Evolutionary conservation across 2,113 vertebrate genomes (phyloP), one percentile per base, ranked within the genome.

Genomic region (Mola mola): DNA sequence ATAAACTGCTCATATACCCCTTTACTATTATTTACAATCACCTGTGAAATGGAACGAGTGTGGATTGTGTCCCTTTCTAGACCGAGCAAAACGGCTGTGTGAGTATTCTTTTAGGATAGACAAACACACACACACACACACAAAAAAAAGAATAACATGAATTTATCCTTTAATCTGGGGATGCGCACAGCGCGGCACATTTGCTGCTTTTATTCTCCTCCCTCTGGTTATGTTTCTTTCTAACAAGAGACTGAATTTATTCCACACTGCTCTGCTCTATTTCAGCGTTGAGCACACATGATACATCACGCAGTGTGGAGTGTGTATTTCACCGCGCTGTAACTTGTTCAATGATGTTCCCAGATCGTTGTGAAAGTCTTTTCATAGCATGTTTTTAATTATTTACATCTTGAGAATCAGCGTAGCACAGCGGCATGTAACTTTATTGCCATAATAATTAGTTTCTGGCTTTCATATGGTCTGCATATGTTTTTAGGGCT

Each of bases 341-440:
- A 78, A 75, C 68, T 73, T 17, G 22, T 47, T 34, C 63, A 56
- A 25, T 51, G 61, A 62, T 62, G 66, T 69, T 77, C 75, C 44
- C 53, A 49, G 38, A 72, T 83, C 74, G 82, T 79, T 65, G 48
- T 68, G n/a, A 62, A 72, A 73, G 46, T 74, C 55, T 37, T 73
- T 61, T 69, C 70, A 83, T 78, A 33, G 71, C 12, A 12, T 29
- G 19, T 77, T 82, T n/a, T 81, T 72, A 79, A 84, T 88, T 87
- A 79, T 76, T 88, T 79, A 81, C 71, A 24, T 70, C 56, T 72
- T 53, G 69, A 79, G 40, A 77, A 82, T 81, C 79, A 84, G 62
- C 75, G 28, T 65, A 69, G 64, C 15, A 31, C 68, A 21, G 34
- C 24, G 2, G 60, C 12, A 13, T 83, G 49, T 79, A 67, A 50